Evolutionary conservation across 2,888 invertebrate genomes (phyloP), one percentile per base, ranked within the genome.

Genomic region (Apoderus coryli): DNA sequence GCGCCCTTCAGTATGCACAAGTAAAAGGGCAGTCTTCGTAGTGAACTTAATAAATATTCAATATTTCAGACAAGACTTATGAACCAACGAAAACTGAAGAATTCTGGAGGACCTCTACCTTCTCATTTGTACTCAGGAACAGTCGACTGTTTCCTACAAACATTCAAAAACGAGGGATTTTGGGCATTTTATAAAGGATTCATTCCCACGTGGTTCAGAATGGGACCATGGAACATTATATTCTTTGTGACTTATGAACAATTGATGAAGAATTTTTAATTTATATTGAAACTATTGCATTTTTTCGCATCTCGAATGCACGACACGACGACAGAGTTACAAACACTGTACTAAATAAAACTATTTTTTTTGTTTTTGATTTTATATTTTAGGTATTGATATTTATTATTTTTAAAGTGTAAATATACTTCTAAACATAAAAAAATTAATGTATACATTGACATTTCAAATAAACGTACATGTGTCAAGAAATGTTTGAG

Each of bases 191-290:
- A 93, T 63, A 90, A 89, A 65, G 93, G 92, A 14, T 92, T 93
- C 60, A 66, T 92, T 42, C 93, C 93, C n/a, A 88, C 90, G 13
- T 84, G 86, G 79, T 68, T 93, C 43, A 71, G 92, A 43, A 85
- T 93, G 78, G 92, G 92, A 0, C 92, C 93, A 4, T 93, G 92
- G 92, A 92, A 92, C 63, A 79, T 93, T 41, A 90, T 92, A 54
- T 92, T 92, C 65, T 92, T 92, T 61, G 70, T 90, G 52, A 81
- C 85, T 5, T 92, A 88, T 58, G 92, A 92, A 57, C 88, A 89
- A 56, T 66, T 92, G 38, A 89, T 88, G 58, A 68, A 69, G 45
- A 47, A 76, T 34, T 74, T 78, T 60, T 76, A 44, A 43, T 29
- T 27, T 10, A 22, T 16, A 14, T 15, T 32, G 9, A 14, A 22